phyloP scores from a whole-genome alignment of 2,797 vertebrate genomes.

The Sus cebifrons region DNA sequence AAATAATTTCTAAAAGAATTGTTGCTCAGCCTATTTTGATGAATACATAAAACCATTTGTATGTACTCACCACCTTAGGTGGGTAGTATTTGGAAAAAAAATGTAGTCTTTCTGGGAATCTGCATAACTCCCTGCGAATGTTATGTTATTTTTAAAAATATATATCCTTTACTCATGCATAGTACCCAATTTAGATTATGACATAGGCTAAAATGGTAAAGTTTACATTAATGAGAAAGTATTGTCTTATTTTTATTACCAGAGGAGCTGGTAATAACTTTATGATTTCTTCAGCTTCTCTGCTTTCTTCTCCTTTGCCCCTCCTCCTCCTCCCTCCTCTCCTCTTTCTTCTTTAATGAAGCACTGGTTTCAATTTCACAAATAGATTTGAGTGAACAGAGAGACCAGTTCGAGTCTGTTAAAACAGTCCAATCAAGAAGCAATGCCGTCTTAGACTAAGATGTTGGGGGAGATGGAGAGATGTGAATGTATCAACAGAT shows the following conservation, averaged over 20 bases:
- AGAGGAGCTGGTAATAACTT: neutral
- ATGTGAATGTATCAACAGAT: neutral
- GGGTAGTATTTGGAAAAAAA: neutral
- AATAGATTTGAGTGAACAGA: neutral
- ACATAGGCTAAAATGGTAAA: neutral
- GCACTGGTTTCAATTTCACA: neutral
- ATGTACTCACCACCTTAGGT: neutral
- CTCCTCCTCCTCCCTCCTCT: neutral
- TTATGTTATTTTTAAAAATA: neutral
- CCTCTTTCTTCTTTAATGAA: neutral
- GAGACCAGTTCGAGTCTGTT: neutral
- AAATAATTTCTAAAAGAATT: constrained; percentile 21
- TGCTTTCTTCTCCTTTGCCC: too few species aligned
- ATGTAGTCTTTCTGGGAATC: neutral
- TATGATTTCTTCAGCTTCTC: neutral
- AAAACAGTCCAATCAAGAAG: neutral
- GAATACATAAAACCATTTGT: constrained; percentile 13
- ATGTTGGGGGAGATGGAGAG: neutral
- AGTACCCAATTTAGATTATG: neutral
- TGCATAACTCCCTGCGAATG: neutral
- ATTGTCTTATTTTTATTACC: neutral
- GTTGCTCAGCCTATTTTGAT: neutral
- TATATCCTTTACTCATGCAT: neutral
- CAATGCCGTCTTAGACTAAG: neutral
- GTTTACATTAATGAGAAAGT: neutral